Evolutionary conservation across 2,113 vertebrate species (phyloP), one percentile per base, ranked within the genome.

Genomic region (Dolichotis patagonum): DNA sequence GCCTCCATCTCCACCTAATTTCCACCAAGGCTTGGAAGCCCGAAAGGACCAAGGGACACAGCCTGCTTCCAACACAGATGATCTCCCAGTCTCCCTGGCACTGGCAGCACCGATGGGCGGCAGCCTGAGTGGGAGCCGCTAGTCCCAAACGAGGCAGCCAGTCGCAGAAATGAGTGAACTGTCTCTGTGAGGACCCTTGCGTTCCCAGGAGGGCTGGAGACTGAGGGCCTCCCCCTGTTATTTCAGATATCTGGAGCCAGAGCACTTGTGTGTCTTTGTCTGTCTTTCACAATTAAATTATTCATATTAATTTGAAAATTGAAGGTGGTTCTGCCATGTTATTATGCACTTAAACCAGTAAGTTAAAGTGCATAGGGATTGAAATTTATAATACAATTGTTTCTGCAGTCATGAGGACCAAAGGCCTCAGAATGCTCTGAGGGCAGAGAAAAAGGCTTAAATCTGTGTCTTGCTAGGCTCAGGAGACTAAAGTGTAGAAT

Each of bases 271-370:
- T 2, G 11, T 3, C 10, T 19, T 89, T 22, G 3, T 52, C 5
- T 84, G 20, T 35, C 46, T 87, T 94, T 86, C 13, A 80, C 2
- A 12, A 54, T 54, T 84, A 30, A 22, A 35, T 60, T 30, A 67
- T 82, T 46, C 26, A 19, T 49, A 92, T 58, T 94, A 62, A 63
- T 85, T 86, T 92, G 32, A 67, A 88, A 71, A 54, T 3, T n/a
- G 11, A 90, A 85, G 14, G 16, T 90, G 17, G 12, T 7, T 41
- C 26, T 13, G 0, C 5, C 1, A 69, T 17, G 30, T 43, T 8
- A 8, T 69, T 87, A 65, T 77, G 7, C 7, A 32, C 19, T 86
- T 38, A 16, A 81, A 56, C 62, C 63, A 95, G 38, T 30, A 38
- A 83, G 12, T 60, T 58, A 16, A 91, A 41, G 9, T 62, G 12